phyloP scores from a whole-genome alignment of 2,888 invertebrate species.

The Amblyjoppa proteus region DNA sequence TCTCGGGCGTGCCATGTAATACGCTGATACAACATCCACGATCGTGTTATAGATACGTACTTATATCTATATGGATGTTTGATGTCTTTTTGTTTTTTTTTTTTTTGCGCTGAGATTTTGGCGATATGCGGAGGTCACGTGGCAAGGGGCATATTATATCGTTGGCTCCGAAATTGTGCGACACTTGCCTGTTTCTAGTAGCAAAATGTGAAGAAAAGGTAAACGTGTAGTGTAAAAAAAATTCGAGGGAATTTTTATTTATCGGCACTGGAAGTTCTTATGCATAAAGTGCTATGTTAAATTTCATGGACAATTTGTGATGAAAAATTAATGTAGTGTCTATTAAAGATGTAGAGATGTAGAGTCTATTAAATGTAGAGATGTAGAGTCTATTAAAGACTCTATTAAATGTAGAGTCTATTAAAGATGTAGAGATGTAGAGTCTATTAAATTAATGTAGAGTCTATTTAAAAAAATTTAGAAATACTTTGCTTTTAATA shows the following conservation, averaged over 20 bases:
- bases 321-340: too few relatives aligned
- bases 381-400: neutral
- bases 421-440: too few relatives aligned
- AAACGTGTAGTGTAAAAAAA: neutral
- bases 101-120: neutral
- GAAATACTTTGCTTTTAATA: neutral
- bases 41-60: neutral
- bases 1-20: conserved; percentile 25
- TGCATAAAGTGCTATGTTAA: neutral
- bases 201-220: too few relatives aligned
- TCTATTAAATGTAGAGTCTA: neutral
- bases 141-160: neutral
- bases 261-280: neutral
- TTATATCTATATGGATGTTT: neutral
- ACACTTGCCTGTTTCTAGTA: too few relatives aligned
- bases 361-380: neutral
- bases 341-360: neutral
- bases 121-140: neutral
- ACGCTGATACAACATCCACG: conserved; percentile 31
- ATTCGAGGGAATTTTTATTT: neutral
- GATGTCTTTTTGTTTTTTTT: neutral
- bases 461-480: neutral
- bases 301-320: too few relatives aligned
- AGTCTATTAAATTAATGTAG: too few relatives aligned
- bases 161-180: too few relatives aligned